These are phyloP conservation scores for Papilio polyxenes DNA, from an alignment of 1,140 invertebrate species.

Conservation along the genomic window DNA sequence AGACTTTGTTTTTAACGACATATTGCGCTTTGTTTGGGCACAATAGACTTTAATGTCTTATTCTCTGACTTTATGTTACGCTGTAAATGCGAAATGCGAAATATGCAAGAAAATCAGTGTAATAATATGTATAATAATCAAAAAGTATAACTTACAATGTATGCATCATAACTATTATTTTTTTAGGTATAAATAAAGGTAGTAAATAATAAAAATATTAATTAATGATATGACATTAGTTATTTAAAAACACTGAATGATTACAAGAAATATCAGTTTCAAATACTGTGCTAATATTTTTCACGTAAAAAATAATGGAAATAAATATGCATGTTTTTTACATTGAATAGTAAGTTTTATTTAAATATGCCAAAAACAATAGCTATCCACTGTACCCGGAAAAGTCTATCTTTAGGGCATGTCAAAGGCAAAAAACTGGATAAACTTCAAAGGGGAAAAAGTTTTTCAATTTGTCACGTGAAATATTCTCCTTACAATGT, in stretches of 20 bases:
- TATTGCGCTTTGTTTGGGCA: constrained; percentile 17
- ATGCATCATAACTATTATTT: no score
- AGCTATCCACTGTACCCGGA: background rate
- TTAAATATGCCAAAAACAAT: background rate
- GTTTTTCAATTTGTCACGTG: constrained; percentile 12
- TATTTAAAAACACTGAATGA: no score
- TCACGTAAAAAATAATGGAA: no score
- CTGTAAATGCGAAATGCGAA: background rate
- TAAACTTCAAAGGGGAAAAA: constrained; percentile 4
- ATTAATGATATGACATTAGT: no score
- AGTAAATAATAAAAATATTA: no score
- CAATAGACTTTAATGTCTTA: constrained; percentile 17
- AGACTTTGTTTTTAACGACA: constrained; percentile 28
- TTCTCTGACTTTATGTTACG: constrained; percentile 7
- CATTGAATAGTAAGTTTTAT: no score
- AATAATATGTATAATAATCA: background rate
- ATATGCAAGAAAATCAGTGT: background rate
- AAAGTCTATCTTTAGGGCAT: background rate
- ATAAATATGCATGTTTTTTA: no score
- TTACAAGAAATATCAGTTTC: no score
- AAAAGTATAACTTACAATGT: background rate
- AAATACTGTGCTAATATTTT: no score
- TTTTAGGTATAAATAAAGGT: no score
- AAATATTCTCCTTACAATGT: background rate
- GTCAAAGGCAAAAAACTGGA: constrained; percentile 4